These are phyloP conservation scores for Hucho hucho DNA, from an alignment of 2,113 vertebrate species.

Conservation along the genomic window DNA sequence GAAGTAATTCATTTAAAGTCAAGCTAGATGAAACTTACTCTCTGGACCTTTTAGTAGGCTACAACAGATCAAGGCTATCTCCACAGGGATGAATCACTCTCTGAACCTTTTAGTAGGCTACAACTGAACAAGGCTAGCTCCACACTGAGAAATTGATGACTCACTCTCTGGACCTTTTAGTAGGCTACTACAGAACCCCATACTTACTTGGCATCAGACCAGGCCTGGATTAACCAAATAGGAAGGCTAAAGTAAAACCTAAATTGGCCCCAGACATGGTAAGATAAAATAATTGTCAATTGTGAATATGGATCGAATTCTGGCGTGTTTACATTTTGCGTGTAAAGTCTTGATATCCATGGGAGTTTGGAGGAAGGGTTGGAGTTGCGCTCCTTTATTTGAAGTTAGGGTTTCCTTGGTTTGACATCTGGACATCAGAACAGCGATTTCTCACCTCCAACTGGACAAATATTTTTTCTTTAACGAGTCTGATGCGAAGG, in stretches of 20 bases:
- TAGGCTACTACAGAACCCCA: constrained; percentile 18
- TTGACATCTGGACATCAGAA: too few species aligned
- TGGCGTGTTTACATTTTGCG: too few species aligned
- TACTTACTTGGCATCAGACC: constrained; percentile 14
- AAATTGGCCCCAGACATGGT: not conserved
- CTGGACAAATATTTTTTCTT: too few species aligned
- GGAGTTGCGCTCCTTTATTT: too few species aligned
- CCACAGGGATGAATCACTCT: too few species aligned
- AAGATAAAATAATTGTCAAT: not conserved
- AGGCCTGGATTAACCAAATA: constrained; percentile 18
- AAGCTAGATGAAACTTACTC: constrained; percentile 5
- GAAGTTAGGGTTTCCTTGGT: too few species aligned
- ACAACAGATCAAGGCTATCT: too few species aligned
- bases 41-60: constrained; percentile 10
- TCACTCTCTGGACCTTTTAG: constrained; percentile 6
- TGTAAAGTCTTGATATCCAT: too few species aligned
- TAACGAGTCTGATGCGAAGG: too few species aligned
- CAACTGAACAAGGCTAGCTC: constrained; percentile 31
- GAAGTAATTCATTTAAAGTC: too few species aligned
- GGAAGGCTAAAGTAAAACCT: not conserved
- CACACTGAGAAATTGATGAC: constrained; percentile 18
- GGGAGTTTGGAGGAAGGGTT: too few species aligned
- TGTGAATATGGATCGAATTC: not conserved
- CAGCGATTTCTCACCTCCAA: too few species aligned
- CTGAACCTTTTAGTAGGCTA: not conserved